These are phyloP conservation scores for Apamea monoglypha DNA, from an alignment of 2,888 invertebrate genomes.

Conservation along the genomic window DNA sequence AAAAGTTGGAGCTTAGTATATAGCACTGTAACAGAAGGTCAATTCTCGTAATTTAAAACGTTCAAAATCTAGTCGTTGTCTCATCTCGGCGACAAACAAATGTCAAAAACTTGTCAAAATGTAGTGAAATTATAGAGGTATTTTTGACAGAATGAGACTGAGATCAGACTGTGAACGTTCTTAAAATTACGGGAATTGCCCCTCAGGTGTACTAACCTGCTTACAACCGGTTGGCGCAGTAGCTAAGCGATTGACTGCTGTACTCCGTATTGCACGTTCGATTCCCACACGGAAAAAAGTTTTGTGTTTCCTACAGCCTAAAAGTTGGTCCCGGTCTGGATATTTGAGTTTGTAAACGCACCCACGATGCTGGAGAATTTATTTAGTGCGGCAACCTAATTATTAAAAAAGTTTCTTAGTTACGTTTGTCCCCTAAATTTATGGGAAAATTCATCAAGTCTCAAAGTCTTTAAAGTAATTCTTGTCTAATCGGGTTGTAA, in stretches of 20 bases:
- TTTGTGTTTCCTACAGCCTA: background rate
- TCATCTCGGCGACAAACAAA: too few species aligned
- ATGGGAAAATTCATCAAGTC: background rate
- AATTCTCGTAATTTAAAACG: too few species aligned
- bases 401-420: too few species aligned
- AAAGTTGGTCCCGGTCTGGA: too few species aligned
- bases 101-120: too few species aligned
- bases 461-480: background rate
- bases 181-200: too few species aligned
- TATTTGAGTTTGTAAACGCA: background rate
- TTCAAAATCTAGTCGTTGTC: too few species aligned
- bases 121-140: too few species aligned
- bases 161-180: too few species aligned
- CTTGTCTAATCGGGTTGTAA: background rate
- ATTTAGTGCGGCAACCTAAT: background rate
- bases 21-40: background rate
- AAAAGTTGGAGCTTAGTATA: background rate
- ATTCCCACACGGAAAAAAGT: background rate
- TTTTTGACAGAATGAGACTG: too few species aligned
- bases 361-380: background rate
- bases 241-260: background rate
- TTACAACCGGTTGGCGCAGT: background rate
- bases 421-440: background rate
- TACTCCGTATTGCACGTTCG: background rate
- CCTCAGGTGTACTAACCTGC: background rate